Conservation (phyloP, 1,140 invertebrate genomes). For the Antheraea pernyi region DNA sequence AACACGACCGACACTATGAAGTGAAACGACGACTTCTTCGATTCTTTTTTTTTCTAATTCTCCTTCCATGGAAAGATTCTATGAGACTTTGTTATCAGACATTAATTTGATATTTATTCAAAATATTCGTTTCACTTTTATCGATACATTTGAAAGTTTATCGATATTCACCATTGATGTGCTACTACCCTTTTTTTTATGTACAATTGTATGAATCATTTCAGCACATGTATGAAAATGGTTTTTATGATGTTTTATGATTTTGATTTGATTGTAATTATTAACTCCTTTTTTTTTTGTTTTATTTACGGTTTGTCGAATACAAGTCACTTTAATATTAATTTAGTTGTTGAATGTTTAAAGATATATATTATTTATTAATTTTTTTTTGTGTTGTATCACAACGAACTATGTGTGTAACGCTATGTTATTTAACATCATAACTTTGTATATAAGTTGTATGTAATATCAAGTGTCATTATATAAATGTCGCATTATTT, state of each 20-base stretch:
- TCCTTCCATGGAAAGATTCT: no score
- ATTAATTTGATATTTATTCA: no score
- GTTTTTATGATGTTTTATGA: neutral
- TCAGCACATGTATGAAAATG: neutral
- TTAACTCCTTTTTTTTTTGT: conserved; percentile 9
- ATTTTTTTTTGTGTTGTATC: conserved; percentile 63
- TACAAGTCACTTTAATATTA: conserved; percentile 27
- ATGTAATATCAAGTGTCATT: conserved; percentile 55
- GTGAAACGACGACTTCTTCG: no score
- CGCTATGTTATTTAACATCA: conserved; percentile 10
- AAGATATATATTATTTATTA: conserved; percentile 63
- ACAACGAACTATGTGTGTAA: conserved; percentile 54
- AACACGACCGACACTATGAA: no score
- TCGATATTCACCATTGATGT: neutral
- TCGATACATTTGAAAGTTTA: neutral
- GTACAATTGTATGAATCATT: no score
- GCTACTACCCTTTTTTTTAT: neutral
- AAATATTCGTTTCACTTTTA: conserved; percentile 3
- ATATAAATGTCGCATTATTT: conserved; percentile 16
- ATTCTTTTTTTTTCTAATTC: no score
- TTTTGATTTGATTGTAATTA: conserved; percentile 20
- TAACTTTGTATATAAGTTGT: conserved; percentile 44
- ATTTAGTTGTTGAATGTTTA: conserved; percentile 69
- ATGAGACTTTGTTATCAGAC: no score
- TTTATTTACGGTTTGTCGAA: conserved; percentile 11